Evolutionary conservation across 1,140 invertebrate genomes (phyloP).

Genomic region (Drosophila setifemur): DNA sequence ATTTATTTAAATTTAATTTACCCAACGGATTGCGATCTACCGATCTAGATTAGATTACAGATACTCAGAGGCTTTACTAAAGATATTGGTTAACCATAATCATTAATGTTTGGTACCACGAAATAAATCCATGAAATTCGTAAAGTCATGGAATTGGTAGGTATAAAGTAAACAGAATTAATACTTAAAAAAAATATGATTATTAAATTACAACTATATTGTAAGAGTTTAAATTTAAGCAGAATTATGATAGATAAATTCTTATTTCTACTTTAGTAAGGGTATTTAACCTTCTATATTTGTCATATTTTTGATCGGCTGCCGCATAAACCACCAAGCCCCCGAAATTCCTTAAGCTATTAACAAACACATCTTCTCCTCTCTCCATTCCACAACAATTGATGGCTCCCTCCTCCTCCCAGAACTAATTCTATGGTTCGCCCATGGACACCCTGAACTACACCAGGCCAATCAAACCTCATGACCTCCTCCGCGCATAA

Average conservation of each 20-base stretch:
- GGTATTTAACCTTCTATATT: neutral
- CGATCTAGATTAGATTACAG: neutral
- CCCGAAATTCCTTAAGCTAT: conserved; percentile 49
- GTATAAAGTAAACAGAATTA: too few species aligned
- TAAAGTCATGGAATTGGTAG: too few species aligned
- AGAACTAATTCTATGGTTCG: conserved; percentile 66
- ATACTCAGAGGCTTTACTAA: neutral
- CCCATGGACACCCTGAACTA: conserved; percentile 60
- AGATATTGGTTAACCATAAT: conserved; percentile 7
- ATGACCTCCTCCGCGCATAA: conserved; percentile 39
- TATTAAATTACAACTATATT: too few species aligned
- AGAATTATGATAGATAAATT: too few species aligned
- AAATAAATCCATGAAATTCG: too few species aligned
- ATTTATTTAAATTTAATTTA: conserved; percentile 30
- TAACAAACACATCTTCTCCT: conserved; percentile 51
- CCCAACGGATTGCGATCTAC: neutral
- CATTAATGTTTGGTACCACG: too few species aligned
- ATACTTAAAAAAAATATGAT: too few species aligned
- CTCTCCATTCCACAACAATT: neutral
- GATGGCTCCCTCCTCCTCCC: neutral
- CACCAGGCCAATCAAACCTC: conserved; percentile 72
- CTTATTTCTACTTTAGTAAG: too few species aligned
- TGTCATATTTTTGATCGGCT: neutral
- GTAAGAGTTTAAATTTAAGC: too few species aligned
- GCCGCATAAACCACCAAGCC: conserved; percentile 22